A percentile compares a stretch with the other conserved stretches of the same genome.
These are phyloP conservation scores for Ennomos fuscantarius DNA, from an alignment of 2,888 invertebrate genomes.

Conservation along the genomic window DNA sequence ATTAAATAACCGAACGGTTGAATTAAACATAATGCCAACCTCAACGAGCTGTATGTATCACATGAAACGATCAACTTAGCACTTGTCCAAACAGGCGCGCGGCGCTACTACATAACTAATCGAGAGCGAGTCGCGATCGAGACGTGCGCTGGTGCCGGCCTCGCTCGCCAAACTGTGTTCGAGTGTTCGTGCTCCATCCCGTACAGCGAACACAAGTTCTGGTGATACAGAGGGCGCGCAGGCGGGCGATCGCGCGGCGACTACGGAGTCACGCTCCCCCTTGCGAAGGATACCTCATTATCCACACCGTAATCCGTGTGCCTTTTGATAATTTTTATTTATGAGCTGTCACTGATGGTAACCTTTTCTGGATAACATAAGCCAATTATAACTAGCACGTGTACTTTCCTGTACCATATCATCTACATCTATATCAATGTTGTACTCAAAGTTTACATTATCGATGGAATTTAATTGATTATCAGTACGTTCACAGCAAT, in stretches of 20 bases:
- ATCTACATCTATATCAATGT: conserved; percentile 15
- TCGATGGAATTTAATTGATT: conserved; percentile 15
- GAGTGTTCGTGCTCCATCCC: conserved; percentile 55
- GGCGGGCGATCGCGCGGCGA: conserved; percentile 42
- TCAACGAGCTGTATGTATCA: conserved; percentile 78
- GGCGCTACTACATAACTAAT: conserved; percentile 67
- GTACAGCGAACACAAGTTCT: conserved; percentile 60
- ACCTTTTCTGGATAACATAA: conserved; percentile 57
- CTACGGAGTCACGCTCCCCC: conserved; percentile 54
- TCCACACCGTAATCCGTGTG: conserved; percentile 80
- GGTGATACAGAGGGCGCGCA: conserved; percentile 71
- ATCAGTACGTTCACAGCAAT: conserved; percentile 20
- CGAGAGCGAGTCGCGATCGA: conserved; percentile 45
- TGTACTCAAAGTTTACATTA: conserved; percentile 8
- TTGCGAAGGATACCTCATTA: conserved; percentile 81
- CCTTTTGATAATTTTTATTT: conserved; percentile 80
- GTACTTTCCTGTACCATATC: conserved; percentile 12
- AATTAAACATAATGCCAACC: conserved; percentile 80
- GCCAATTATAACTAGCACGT: conserved; percentile 32
- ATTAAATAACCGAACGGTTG: conserved; percentile 76
- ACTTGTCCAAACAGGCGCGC: conserved; percentile 79
- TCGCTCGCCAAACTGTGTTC: conserved; percentile 77
- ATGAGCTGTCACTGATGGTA: conserved; percentile 61
- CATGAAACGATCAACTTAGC: conserved; percentile 83
- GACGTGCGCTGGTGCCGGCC: conserved; percentile 62